Evolutionary conservation across 2,888 invertebrate genomes (phyloP).

Genomic region (Stenichneumon culpator): DNA sequence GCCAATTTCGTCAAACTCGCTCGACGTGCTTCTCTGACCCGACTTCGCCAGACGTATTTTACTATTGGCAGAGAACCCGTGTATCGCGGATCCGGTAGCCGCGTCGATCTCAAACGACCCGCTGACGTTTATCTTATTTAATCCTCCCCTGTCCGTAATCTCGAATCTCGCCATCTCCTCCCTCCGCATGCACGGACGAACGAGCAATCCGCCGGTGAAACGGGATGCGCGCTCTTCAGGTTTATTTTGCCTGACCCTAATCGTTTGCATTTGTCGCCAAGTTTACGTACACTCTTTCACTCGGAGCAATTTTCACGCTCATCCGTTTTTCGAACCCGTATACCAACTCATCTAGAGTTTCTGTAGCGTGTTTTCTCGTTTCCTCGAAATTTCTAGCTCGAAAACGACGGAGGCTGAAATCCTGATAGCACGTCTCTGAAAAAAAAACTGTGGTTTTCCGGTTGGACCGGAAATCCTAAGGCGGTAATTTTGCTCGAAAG

Average conservation of each 20-base stretch:
- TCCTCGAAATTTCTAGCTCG: constrained; percentile 55
- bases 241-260: constrained; percentile 31
- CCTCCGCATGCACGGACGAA: background rate
- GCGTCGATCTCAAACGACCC: constrained; percentile 31
- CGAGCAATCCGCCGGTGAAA: constrained; percentile 6
- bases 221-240: background rate
- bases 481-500: background rate
- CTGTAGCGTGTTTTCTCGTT: constrained; percentile 34
- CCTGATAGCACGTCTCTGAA: background rate
- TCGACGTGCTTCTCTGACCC: constrained; percentile 22
- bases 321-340: constrained; percentile 37
- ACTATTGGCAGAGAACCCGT: constrained; percentile 4
- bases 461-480: background rate
- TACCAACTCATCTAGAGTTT: constrained; percentile 7
- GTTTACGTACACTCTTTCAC: constrained; percentile 51
- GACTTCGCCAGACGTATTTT: constrained; percentile 22
- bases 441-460: background rate
- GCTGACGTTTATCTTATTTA: constrained; percentile 45
- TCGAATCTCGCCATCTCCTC: background rate
- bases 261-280: constrained; percentile 27
- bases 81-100: constrained; percentile 3
- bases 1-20: constrained; percentile 15
- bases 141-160: constrained; percentile 4
- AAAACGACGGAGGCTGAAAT: constrained; percentile 10
- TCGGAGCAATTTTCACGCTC: constrained; percentile 51